Percentiles rank a stretch among this genome's conserved stretches.
These are phyloP conservation scores for Corydoras maculifer DNA, from an alignment of 2,113 vertebrate genomes.

Conservation along the genomic window DNA sequence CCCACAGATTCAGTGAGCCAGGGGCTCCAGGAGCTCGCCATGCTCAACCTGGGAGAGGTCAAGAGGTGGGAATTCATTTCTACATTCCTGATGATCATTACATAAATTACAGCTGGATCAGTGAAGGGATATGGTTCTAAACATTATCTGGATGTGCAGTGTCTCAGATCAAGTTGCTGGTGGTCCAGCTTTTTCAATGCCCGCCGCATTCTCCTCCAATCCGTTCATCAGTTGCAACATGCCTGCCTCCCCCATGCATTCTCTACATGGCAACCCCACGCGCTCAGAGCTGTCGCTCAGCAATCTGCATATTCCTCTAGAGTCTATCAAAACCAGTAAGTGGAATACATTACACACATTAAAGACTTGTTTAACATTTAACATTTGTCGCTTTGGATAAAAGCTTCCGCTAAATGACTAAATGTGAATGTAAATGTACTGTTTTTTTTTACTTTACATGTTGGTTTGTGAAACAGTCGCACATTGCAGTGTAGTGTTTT, in stretches of 20 bases:
- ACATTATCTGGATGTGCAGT: conserved; percentile 13
- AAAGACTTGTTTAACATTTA: too few relatives aligned
- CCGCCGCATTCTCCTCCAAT: conserved; percentile 8
- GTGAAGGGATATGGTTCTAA: too few relatives aligned
- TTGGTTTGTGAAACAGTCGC: too few relatives aligned
- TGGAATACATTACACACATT: conserved; percentile 20
- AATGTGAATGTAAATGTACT: too few relatives aligned
- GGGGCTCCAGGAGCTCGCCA: conserved; percentile 62
- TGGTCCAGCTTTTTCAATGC: conserved; percentile 42
- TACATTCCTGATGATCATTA: neutral
- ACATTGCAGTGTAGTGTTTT: too few relatives aligned
- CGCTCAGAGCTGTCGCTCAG: conserved; percentile 74
- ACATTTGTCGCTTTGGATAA: too few relatives aligned
- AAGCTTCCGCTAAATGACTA: too few relatives aligned
- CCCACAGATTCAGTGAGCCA: conserved; percentile 42
- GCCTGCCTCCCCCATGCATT: conserved; percentile 59
- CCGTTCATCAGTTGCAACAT: conserved; percentile 22
- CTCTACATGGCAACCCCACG: conserved; percentile 73
- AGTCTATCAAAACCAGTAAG: conserved; percentile 90
- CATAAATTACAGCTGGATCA: neutral
- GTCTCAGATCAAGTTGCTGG: conserved; percentile 44
- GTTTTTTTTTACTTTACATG: neutral
- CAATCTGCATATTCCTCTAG: conserved; percentile 80
- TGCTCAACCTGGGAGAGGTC: conserved; percentile 60
- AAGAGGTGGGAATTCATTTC: conserved; percentile 48